Conservation (phyloP, 1,140 invertebrate genomes). For the Acromyrmex echinatior region DNA sequence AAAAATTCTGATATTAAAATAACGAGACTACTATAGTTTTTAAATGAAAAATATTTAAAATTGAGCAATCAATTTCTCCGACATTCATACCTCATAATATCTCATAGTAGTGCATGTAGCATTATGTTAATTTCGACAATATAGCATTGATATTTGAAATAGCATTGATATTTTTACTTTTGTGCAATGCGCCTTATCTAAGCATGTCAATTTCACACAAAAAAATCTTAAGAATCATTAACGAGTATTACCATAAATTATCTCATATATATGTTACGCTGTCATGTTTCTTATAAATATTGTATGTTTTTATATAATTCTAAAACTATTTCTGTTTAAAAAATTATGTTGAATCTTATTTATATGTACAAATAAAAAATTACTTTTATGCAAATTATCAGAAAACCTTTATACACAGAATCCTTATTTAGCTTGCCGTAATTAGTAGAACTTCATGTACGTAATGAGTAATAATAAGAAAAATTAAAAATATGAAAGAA, state of each 20-base stretch:
- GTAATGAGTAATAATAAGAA: slow-evolving; percentile 13
- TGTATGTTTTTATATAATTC: background rate
- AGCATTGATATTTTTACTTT: background rate
- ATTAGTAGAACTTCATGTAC: slow-evolving; percentile 13
- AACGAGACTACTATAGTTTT: background rate
- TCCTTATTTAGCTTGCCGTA: slow-evolving; percentile 5
- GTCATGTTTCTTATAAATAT: background rate
- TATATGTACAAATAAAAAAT: slow-evolving; percentile 19
- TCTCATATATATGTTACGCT: background rate
- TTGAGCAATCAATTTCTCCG: background rate
- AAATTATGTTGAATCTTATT: background rate
- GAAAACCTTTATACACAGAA: background rate
- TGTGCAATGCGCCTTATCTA: background rate
- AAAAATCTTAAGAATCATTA: background rate
- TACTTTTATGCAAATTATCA: slow-evolving; percentile 17
- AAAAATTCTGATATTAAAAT: background rate
- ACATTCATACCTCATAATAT: background rate
- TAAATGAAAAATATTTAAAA: background rate
- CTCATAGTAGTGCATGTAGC: background rate
- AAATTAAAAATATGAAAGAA: slow-evolving; percentile 8
- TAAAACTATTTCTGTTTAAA: slow-evolving; percentile 4
- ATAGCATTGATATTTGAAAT: background rate
- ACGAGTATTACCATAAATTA: background rate
- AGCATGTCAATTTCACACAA: background rate
- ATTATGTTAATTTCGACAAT: background rate